These are phyloP conservation scores for Lochmaea capreae DNA, from an alignment of 2,888 invertebrate species.

Conservation along the genomic window DNA sequence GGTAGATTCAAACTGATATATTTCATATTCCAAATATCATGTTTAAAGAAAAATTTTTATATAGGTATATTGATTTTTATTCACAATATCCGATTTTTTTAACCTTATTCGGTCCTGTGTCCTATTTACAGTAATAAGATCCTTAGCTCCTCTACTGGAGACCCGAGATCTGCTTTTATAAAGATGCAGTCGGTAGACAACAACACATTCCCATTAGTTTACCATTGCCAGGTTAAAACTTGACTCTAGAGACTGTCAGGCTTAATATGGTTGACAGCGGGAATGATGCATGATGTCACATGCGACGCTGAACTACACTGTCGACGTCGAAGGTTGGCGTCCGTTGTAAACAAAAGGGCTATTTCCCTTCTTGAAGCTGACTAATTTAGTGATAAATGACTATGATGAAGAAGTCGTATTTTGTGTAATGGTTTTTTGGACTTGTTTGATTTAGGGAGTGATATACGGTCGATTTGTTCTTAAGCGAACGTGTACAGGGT, in stretches of 20 bases:
- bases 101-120: slow-evolving; percentile 5
- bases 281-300: slow-evolving; percentile 52
- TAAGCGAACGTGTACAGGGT: background rate
- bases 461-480: background rate
- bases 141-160: slow-evolving; percentile 42
- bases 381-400: slow-evolving; percentile 39
- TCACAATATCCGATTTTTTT: background rate
- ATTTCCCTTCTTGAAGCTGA: slow-evolving; percentile 33
- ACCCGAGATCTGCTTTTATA: slow-evolving; percentile 63
- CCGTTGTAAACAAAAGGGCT: slow-evolving; percentile 38
- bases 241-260: slow-evolving; percentile 57
- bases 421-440: slow-evolving; percentile 7
- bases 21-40: too few species aligned
- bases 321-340: slow-evolving; percentile 27
- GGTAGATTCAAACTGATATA: too few species aligned
- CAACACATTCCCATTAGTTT: slow-evolving; percentile 63
- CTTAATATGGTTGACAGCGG: slow-evolving; percentile 52
- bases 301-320: slow-evolving; percentile 37
- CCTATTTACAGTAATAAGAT: slow-evolving; percentile 11
- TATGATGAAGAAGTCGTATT: slow-evolving; percentile 15
- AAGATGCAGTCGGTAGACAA: slow-evolving; percentile 58
- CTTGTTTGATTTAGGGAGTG: slow-evolving; percentile 7
- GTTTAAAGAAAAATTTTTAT: too few species aligned
- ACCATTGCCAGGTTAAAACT: slow-evolving; percentile 59
- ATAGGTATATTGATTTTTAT: too few species aligned